A percentile compares a stretch with the other conserved stretches of the same genome.
Evolutionary conservation across 2,113 vertebrate species (phyloP).

Genomic region (Prinia subflava): DNA sequence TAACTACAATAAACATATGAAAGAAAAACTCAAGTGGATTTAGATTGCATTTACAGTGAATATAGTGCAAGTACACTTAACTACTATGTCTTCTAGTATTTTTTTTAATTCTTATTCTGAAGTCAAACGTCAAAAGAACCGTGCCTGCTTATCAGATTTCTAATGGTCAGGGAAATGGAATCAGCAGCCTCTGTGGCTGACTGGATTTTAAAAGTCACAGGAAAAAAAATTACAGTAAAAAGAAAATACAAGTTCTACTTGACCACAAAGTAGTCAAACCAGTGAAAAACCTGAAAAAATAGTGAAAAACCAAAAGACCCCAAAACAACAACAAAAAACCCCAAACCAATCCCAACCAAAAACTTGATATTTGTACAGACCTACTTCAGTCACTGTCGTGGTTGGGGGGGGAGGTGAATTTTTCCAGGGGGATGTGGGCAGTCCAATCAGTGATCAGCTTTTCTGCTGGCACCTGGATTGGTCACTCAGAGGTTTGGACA

Average conservation of each 20-base stretch:
- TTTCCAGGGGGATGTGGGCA: no score
- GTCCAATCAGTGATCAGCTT: no score
- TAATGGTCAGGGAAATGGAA: background rate
- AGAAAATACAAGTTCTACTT: background rate
- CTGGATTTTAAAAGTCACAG: background rate
- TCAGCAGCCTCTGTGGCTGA: background rate
- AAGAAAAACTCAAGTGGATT: background rate
- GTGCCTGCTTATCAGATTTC: background rate
- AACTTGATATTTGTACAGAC: background rate
- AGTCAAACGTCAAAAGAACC: background rate
- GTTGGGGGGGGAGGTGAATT: no score
- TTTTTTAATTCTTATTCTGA: background rate
- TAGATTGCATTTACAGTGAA: background rate
- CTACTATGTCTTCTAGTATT: background rate
- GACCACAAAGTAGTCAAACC: background rate
- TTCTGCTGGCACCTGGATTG: no score
- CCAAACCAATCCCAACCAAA: background rate
- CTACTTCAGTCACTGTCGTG: background rate
- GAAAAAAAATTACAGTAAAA: background rate
- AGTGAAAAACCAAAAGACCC: background rate
- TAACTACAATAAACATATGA: conserved; percentile 74
- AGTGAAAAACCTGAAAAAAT: no score
- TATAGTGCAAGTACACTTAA: background rate
- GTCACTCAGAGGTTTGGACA: no score
- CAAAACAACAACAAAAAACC: background rate